These are phyloP conservation scores for Eulemur rubriventer DNA, from an alignment of 2,797 vertebrate species.

Conservation along the genomic window DNA sequence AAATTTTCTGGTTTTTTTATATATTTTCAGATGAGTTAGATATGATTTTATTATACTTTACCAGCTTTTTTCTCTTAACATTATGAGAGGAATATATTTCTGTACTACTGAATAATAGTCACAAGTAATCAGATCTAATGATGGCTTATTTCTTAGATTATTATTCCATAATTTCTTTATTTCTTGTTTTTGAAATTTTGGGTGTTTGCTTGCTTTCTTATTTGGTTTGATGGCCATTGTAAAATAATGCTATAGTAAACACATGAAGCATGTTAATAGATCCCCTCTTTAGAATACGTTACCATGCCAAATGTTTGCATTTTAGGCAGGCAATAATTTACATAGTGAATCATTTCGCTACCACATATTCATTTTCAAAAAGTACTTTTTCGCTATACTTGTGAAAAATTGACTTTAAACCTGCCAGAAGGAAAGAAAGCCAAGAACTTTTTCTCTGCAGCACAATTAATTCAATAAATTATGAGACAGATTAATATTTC, in stretches of 20 bases:
- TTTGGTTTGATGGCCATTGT: conserved; percentile 40
- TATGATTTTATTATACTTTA: neutral
- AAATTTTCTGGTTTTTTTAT: conserved; percentile 13
- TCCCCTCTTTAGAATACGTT: conserved; percentile 13
- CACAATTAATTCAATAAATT: conserved; percentile 51
- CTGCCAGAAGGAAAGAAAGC: neutral
- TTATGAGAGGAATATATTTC: conserved; percentile 14
- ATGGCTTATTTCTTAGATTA: neutral
- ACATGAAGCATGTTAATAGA: neutral
- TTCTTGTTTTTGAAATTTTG: conserved; percentile 13
- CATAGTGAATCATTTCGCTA: neutral
- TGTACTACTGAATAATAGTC: neutral
- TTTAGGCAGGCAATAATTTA: neutral
- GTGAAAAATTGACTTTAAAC: conserved; percentile 46
- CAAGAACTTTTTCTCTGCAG: neutral
- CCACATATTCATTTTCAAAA: conserved; percentile 43
- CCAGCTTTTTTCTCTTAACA: neutral
- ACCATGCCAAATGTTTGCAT: neutral
- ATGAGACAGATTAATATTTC: neutral
- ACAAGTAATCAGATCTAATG: neutral
- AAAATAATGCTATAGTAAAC: conserved; percentile 45
- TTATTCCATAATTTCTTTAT: neutral
- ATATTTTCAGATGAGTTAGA: conserved; percentile 16
- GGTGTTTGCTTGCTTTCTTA: neutral
- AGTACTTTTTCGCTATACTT: neutral